Conservation (phyloP, 1,140 invertebrate genomes). For the Meloidogyne floridensis region DNA sequence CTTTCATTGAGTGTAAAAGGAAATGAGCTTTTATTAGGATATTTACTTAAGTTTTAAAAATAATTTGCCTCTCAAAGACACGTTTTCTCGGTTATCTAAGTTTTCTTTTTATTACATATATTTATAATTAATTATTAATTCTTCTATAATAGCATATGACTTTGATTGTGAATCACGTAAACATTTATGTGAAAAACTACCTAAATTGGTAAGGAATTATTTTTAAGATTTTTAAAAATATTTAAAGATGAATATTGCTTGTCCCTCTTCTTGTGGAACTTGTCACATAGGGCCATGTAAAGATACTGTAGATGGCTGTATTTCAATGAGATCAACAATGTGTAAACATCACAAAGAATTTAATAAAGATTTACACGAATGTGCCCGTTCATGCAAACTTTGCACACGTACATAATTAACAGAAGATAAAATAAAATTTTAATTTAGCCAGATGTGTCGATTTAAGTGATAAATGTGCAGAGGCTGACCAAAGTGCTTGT, state of each 20-base stretch:
- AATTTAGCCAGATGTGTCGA: constrained; percentile 23
- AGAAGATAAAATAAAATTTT: not conserved
- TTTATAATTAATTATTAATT: not conserved
- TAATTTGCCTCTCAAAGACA: no score
- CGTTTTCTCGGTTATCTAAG: no score
- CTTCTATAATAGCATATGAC: not conserved
- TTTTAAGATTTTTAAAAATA: constrained; percentile 2
- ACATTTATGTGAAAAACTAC: constrained; percentile 18
- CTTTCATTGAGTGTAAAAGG: no score
- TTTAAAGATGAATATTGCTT: constrained; percentile 16
- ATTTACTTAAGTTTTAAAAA: no score
- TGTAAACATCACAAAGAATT: constrained; percentile 28
- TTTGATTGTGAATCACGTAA: constrained; percentile 15
- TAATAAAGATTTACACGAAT: constrained; percentile 26
- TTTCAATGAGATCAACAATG: constrained; percentile 15
- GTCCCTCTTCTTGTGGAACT: constrained; percentile 28
- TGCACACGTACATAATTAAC: constrained; percentile 18
- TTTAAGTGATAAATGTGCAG: constrained; percentile 22
- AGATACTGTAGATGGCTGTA: constrained; percentile 22
- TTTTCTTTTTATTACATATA: no score
- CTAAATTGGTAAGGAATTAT: constrained; percentile 27
- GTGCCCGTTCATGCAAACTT: constrained; percentile 25
- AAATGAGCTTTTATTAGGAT: no score
- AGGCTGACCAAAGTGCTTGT: constrained; percentile 14
- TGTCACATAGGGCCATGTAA: constrained; percentile 20